Base-by-base conservation (phyloP, 1,140 invertebrate genomes). In the Centruroides sculpturatus region DNA sequence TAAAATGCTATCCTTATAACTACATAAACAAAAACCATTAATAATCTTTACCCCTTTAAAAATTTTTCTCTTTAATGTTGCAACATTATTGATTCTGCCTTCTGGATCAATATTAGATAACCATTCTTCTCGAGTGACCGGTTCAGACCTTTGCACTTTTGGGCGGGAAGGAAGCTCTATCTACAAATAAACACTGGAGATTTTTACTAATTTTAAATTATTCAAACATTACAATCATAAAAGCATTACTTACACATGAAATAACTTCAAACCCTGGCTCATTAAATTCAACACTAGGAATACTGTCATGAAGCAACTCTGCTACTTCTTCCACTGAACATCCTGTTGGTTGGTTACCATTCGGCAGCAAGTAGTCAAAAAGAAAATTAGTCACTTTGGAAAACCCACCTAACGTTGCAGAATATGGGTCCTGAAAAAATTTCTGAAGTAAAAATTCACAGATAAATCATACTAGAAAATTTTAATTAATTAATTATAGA, bases 61-160 rank as follows among this genome's bases (percentile, higher is more conserved):
- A 64, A 79, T 77, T 55, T 68, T 69, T 55, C 72, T 63, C 57
- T 72, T 75, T 3, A 95, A 78, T 70, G 70, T 59, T 12, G 74
- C 69, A 5, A 71, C 58, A 62, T 76, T 65, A 52, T 63, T 71
- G 23, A 79, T 70, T 50, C 81, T 78, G 5, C 92, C 92, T 57
- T 88, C 83, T 36, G 78, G 69, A 71, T 91, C 86, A 70, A 86
- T 81, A 67, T 83, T 81, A 65, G 79, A 81, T 12, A 81, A 74
- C 90, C 91, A 96, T 69, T 92, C 85, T 59, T 84, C 81, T 56
- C 78, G 73, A 3, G 79, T 82, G n/a, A 96, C 71, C 3, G 89
- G 86, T 10, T 75, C 70, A n/a, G 81, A 80, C 72, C 83, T 77
- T 64, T 55, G 75, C 67, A 77, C 71, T 34, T 71, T 63, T 47